Conservation (phyloP, 2,888 invertebrate species). For the Harpalus rubripes region DNA sequence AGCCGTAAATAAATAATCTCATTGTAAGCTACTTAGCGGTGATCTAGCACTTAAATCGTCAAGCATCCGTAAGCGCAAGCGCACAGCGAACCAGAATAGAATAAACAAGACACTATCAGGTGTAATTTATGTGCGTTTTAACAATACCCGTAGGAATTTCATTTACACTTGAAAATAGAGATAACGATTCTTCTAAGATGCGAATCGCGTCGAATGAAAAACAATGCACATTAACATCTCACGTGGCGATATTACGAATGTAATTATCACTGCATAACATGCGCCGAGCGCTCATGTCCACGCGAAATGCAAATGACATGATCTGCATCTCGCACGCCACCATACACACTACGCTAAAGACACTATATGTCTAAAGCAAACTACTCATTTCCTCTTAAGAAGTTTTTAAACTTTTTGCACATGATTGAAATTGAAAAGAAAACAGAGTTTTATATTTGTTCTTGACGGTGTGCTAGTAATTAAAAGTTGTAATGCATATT, state of each 20-base stretch:
- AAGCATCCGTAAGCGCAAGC: conserved; percentile 28
- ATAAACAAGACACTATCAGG: conserved; percentile 62
- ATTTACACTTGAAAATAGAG: conserved; percentile 63
- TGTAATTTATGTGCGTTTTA: conserved; percentile 63
- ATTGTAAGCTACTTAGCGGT: conserved; percentile 21
- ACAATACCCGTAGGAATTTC: conserved; percentile 64
- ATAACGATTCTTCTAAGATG: conserved; percentile 61
- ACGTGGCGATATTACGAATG: conserved; percentile 63
- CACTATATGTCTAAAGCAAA: neutral
- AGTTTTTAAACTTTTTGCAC: neutral
- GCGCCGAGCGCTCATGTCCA: conserved; percentile 28
- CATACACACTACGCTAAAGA: neutral
- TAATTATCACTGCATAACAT: conserved; percentile 63
- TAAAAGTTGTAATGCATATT: no score
- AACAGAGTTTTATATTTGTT: neutral
- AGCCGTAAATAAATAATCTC: conserved; percentile 38
- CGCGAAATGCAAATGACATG: conserved; percentile 60
- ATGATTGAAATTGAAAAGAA: neutral
- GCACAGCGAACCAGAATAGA: conserved; percentile 47
- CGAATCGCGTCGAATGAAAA: conserved; percentile 56
- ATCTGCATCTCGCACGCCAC: conserved; percentile 48
- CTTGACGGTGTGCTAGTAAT: no score
- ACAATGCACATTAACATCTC: conserved; percentile 62
- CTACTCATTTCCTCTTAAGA: neutral
- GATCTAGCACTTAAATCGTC: conserved; percentile 8